Evolutionary conservation across 2,888 invertebrate species (phyloP).

Genomic region (Pseudoips prasinana): DNA sequence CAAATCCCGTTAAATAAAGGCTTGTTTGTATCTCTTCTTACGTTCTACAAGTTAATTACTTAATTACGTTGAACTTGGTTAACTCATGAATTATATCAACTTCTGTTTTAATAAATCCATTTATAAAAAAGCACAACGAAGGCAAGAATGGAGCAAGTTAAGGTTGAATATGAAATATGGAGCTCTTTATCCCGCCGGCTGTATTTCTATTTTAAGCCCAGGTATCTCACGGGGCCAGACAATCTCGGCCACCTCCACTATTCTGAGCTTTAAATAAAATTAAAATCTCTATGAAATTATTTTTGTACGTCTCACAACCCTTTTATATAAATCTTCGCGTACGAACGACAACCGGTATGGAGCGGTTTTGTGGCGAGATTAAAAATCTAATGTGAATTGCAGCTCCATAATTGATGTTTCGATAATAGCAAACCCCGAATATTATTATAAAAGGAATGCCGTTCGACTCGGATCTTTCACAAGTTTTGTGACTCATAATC

Average conservation of each 20-base stretch:
- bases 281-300: conserved; percentile 54
- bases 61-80: conserved; percentile 62
- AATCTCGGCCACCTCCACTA: conserved; percentile 38
- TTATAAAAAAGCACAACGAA: conserved; percentile 22
- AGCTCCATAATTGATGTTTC: conserved; percentile 8
- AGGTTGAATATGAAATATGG: conserved; percentile 46
- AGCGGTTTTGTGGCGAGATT: conserved; percentile 28
- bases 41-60: conserved; percentile 47
- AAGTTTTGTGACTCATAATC: conserved; percentile 27
- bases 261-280: conserved; percentile 49
- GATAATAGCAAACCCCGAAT: conserved; percentile 11
- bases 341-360: conserved; percentile 20
- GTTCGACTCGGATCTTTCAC: conserved; percentile 22
- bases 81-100: conserved; percentile 42
- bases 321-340: conserved; percentile 36
- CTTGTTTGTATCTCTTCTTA: conserved; percentile 47
- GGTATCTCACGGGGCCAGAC: conserved; percentile 50
- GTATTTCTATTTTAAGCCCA: conserved; percentile 59
- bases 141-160: conserved; percentile 29
- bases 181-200: conserved; percentile 45
- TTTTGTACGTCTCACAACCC: conserved; percentile 40
- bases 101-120: conserved; percentile 26
- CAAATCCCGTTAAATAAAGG: conserved; percentile 47
- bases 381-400: too few species aligned
- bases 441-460: conserved; percentile 28